Percentiles rank a stretch among this genome's conserved stretches.
phyloP scores from a whole-genome alignment of 2,113 vertebrate species.

The Myotis lucifugus region DNA sequence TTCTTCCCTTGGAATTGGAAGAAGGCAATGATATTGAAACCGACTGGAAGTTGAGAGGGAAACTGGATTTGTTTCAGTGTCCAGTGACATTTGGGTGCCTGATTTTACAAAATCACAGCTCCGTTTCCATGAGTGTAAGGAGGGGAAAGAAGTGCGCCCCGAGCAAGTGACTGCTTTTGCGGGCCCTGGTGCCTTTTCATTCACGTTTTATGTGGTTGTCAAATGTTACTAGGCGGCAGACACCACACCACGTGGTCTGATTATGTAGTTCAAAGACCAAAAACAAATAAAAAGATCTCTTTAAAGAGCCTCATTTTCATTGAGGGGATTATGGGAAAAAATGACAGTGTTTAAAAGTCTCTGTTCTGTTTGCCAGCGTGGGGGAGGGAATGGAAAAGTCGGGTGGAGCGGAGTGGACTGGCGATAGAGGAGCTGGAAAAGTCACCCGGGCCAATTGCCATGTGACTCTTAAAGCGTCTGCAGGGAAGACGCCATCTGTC shows the following conservation, averaged over 20 bases:
- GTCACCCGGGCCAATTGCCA: constrained; percentile 78
- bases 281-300: background rate
- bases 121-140: background rate
- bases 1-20: background rate
- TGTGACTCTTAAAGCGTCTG: background rate
- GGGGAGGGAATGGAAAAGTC: constrained; percentile 4
- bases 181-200: background rate
- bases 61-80: background rate
- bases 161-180: background rate
- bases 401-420: background rate
- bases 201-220: background rate
- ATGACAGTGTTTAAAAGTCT: constrained; percentile 57
- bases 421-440: constrained; percentile 69
- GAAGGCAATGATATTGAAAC: background rate
- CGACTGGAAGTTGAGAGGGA: background rate
- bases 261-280: background rate
- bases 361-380: background rate
- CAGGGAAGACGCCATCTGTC: constrained; percentile 79
- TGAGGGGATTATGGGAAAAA: constrained; percentile 80
- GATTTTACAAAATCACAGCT: background rate
- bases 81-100: background rate
- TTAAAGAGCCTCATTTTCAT: constrained; percentile 6
- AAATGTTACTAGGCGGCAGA: background rate
- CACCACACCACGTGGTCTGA: background rate
- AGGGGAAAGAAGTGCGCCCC: background rate